Evolutionary conservation across 2,797 vertebrate species (phyloP).

Genomic region (Poecile montanus): DNA sequence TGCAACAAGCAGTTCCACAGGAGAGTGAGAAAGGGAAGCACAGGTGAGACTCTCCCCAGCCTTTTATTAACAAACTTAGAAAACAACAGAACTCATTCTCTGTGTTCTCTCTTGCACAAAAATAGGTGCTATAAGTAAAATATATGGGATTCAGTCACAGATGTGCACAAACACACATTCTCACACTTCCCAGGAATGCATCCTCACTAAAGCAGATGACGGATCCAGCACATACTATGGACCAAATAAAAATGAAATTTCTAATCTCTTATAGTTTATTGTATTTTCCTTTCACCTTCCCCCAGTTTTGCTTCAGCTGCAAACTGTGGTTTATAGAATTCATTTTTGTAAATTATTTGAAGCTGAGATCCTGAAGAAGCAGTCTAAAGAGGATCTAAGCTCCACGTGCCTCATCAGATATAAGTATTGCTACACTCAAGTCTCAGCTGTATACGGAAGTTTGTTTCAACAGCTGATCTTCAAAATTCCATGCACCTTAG

Average conservation of each 20-base stretch:
- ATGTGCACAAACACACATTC: background rate
- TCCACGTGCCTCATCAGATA: background rate
- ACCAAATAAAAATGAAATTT: background rate
- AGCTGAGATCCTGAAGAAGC: background rate
- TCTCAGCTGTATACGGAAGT: background rate
- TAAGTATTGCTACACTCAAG: background rate
- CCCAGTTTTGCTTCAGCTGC: background rate
- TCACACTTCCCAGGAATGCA: background rate
- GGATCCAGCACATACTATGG: background rate
- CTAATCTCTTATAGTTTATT: background rate
- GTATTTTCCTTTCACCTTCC: background rate
- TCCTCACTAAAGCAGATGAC: background rate
- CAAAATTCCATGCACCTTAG: background rate
- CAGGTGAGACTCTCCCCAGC: background rate
- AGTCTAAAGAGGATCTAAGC: background rate
- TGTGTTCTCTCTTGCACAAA: background rate
- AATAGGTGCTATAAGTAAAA: background rate
- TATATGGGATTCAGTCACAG: background rate
- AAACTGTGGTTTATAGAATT: background rate
- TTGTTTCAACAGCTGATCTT: background rate
- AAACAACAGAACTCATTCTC: background rate
- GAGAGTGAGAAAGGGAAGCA: background rate
- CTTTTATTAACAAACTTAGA: background rate
- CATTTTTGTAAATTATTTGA: background rate
- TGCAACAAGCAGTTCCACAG: background rate